Percentiles rank a stretch among this genome's conserved stretches.
These are phyloP conservation scores for Aurelia coerulea DNA, from an alignment of 30 jellyfish, hydroid and myxozoan species.

Conservation along the genomic window DNA sequence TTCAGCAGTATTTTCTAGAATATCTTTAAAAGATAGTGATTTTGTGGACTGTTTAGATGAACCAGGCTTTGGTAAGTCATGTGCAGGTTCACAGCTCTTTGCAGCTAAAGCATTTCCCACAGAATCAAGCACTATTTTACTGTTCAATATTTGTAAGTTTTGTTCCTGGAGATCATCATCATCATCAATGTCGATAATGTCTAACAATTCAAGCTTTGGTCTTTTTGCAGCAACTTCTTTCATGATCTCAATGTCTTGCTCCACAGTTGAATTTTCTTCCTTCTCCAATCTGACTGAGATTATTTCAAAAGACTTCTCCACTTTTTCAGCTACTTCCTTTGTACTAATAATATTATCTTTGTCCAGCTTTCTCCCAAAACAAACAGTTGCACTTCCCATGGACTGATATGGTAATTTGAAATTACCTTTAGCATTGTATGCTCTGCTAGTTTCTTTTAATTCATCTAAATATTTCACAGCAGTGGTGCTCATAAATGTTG, in stretches of 20 bases:
- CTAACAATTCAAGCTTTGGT: constrained; percentile 7
- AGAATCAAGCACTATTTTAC: not conserved
- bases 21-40: not conserved
- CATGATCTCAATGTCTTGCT: not conserved
- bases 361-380: not conserved
- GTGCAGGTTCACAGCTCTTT: not conserved
- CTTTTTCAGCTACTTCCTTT: not conserved
- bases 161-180: not conserved
- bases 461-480: not conserved
- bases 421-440: not conserved
- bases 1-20: not conserved
- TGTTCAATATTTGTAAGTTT: not conserved
- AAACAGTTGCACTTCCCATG: not conserved
- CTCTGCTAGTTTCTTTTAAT: not conserved
- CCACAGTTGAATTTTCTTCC: not conserved
- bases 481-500: not conserved
- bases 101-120: not conserved
- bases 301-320: not conserved
- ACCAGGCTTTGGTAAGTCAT: not conserved
- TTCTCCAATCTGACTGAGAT: not conserved
- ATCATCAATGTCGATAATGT: constrained; percentile 1
- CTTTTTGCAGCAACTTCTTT: not conserved
- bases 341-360: not conserved
- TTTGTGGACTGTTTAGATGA: not conserved
- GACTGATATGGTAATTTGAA: not conserved